These are phyloP conservation scores for Parauchenoglanis ngamensis DNA, from an alignment of 2,797 vertebrate species.

Conservation along the genomic window DNA sequence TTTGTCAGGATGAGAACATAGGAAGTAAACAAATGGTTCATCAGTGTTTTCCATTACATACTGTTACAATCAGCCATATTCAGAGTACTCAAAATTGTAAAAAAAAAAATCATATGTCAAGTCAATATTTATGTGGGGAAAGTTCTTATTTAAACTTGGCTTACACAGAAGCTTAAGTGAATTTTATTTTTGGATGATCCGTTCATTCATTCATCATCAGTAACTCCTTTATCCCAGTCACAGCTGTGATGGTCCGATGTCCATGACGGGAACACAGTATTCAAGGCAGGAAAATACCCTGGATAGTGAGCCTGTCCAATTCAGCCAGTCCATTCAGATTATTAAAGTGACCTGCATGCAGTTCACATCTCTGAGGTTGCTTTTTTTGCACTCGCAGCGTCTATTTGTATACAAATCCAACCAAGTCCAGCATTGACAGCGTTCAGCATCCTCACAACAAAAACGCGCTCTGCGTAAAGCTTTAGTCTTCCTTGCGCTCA, in stretches of 20 bases:
- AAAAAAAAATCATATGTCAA: no score
- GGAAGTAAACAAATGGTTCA: background rate
- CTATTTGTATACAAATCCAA: no score
- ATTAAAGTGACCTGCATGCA: no score
- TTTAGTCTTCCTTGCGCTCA: no score
- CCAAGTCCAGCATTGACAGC: no score
- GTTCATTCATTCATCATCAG: background rate
- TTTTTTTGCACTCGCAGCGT: no score
- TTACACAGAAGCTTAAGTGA: background rate
- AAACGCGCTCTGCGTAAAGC: no score
- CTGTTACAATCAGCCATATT: background rate
- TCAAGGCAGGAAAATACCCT: background rate
- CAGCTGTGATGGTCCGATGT: background rate
- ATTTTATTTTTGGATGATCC: background rate
- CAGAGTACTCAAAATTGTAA: background rate
- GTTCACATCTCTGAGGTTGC: no score
- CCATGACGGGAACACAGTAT: background rate
- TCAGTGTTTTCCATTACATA: slow-evolving; percentile 7
- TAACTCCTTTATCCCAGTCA: background rate
- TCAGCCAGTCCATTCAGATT: background rate
- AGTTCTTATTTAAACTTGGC: background rate
- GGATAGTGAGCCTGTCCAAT: background rate
- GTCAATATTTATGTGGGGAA: background rate
- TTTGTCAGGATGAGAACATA: slow-evolving; percentile 2
- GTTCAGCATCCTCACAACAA: no score